Evolutionary conservation across 2,888 invertebrate species (phyloP).

Genomic region (Mythimna albipuncta): DNA sequence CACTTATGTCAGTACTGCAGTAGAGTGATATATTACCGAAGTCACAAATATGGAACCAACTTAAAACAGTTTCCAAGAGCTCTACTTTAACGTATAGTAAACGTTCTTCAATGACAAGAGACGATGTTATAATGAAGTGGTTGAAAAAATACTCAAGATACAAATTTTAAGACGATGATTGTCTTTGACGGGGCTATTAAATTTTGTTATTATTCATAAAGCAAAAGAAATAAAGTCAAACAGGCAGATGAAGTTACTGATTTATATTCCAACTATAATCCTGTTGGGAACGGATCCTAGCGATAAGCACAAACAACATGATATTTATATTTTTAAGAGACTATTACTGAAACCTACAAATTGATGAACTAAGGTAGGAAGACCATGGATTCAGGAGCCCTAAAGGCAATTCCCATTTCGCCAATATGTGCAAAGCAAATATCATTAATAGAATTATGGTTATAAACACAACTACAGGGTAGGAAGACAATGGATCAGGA

Average conservation of each 20-base stretch:
- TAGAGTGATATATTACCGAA: neutral
- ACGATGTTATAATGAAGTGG: neutral
- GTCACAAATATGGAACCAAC: too few species aligned
- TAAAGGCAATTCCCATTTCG: slow-evolving; percentile 1
- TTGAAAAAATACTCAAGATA: neutral
- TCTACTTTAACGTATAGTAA: neutral
- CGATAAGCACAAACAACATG: neutral
- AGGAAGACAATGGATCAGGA: slow-evolving; percentile 54
- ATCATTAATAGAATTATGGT: slow-evolving; percentile 16
- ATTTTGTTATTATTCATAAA: neutral
- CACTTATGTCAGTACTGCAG: neutral
- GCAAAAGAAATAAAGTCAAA: neutral
- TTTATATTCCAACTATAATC: neutral
- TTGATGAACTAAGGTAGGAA: slow-evolving; percentile 25
- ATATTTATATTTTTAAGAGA: neutral
- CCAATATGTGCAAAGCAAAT: slow-evolving; percentile 45
- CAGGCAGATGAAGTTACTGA: neutral
- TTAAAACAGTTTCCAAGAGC: neutral
- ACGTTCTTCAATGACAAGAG: neutral
- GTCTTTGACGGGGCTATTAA: too few species aligned
- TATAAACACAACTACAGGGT: slow-evolving; percentile 33
- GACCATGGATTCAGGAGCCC: slow-evolving; percentile 24
- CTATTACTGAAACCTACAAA: neutral
- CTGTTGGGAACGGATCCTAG: neutral
- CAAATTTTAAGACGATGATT: neutral